These are phyloP conservation scores for Troides helena DNA, from an alignment of 2,888 invertebrate genomes.

Conservation along the genomic window DNA sequence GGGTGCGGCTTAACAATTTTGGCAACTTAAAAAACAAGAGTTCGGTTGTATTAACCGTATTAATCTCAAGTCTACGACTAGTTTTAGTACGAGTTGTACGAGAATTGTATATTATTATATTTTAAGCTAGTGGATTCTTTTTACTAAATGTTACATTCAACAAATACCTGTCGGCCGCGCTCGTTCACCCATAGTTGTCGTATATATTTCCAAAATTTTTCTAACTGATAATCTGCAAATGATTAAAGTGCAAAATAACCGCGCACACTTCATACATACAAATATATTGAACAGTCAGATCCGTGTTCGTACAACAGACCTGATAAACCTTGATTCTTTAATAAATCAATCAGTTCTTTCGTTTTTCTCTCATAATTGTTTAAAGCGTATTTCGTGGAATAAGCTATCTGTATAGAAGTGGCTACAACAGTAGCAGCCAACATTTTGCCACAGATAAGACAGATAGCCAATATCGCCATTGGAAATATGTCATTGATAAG, in stretches of 20 bases:
- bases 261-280: too few relatives aligned
- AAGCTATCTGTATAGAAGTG: constrained; percentile 62
- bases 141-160: too few relatives aligned
- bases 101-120: too few relatives aligned
- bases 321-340: constrained; percentile 70
- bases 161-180: constrained; percentile 69
- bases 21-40: constrained; percentile 53
- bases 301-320: constrained; percentile 38
- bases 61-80: too few relatives aligned
- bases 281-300: too few relatives aligned
- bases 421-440: constrained; percentile 64
- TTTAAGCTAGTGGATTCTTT: too few relatives aligned
- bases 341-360: constrained; percentile 58
- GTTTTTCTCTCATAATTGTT: constrained; percentile 61
- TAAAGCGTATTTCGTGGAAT: constrained; percentile 62
- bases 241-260: not conserved
- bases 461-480: constrained; percentile 53
- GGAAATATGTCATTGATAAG: constrained; percentile 47
- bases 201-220: constrained; percentile 73
- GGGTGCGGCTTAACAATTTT: constrained; percentile 59
- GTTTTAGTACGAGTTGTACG: too few relatives aligned
- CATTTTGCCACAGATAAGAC: constrained; percentile 65
- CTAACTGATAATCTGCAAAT: constrained; percentile 62
- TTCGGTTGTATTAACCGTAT: too few relatives aligned
- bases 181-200: constrained; percentile 73